Evolutionary conservation across 2,113 vertebrate genomes (phyloP), one percentile per base, ranked within the genome.

Genomic region (Hemiprocne comata): DNA sequence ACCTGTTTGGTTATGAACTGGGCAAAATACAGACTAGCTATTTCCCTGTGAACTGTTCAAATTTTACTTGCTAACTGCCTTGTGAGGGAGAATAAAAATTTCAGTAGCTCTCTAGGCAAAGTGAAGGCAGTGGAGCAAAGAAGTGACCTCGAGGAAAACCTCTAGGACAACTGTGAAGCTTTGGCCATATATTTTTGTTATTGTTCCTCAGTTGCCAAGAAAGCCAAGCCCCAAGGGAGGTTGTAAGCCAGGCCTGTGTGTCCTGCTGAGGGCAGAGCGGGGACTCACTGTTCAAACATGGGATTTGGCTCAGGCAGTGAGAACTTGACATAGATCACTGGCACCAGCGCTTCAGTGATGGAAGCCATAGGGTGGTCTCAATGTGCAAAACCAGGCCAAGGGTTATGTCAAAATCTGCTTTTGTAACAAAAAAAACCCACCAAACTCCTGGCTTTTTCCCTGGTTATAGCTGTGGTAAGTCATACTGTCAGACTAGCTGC

Each of bases 321-420:
- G 62, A 82, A 57, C 11, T 26, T 79, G 84, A 42, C 77, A 28
- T 0, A 2, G 33, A 48, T 33, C n/a, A 44, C 48, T 2, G 28
- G 25, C 62, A 48, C 2, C 0, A 1, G 19, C 1, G 3, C 36
- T 61, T 76, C 1, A 1, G n/a, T 24, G 17, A 31, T 0, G 2
- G 64, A 92, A 86, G 28, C 4, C 17, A 81, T 38, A 34, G 50
- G 42, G 73, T 1, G 67, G n/a, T 25, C 55, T 66, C 42, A 55
- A 34, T 2, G 1, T 55, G 46, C 4, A 84, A 92, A 69, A 78
- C 5, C 23, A 36, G 11, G 29, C 23, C 51, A 77, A 90, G 11
- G 12, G 33, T 14, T 25, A 38, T 6, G 8, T 60, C 7, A 17
- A 79, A 89, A 93, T 55, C 28, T 9, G 9, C 36, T 48, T 85